phyloP scores from a whole-genome alignment of 2,797 vertebrate species.

The Eleutherodactylus coqui region DNA sequence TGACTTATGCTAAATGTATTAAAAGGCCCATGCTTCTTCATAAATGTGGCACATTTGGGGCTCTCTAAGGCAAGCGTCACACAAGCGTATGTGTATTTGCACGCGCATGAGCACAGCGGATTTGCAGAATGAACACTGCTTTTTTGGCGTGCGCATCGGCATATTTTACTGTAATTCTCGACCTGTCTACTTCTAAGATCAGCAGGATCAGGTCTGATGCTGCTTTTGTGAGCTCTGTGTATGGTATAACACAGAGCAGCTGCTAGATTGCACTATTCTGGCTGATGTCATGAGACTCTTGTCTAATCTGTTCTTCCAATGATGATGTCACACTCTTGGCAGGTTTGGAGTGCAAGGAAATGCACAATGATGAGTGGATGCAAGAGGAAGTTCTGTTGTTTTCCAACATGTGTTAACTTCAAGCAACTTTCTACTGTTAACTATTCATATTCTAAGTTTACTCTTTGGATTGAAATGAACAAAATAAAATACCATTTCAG shows the following conservation, averaged over 20 bases:
- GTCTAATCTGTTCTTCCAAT: slow-evolving; percentile 80
- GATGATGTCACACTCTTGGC: slow-evolving; percentile 78
- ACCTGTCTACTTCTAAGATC: no score
- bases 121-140: no score
- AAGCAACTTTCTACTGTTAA: neutral
- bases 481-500: no score
- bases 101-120: no score
- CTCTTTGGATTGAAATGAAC: neutral
- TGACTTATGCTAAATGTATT: no score
- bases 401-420: slow-evolving; percentile 36
- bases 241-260: slow-evolving; percentile 81
- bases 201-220: neutral
- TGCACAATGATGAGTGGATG: slow-evolving; percentile 66
- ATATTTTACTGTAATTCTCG: no score
- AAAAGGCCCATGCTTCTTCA: no score
- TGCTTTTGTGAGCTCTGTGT: neutral
- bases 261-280: slow-evolving; percentile 75
- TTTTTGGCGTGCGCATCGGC: no score
- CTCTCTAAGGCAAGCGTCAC: no score
- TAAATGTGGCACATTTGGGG: no score
- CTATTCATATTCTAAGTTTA: neutral
- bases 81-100: no score
- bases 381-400: slow-evolving; percentile 45
- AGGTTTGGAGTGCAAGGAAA: slow-evolving; percentile 49
- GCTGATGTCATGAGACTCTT: slow-evolving; percentile 79